Evolutionary conservation across 2,888 invertebrate genomes (phyloP), one percentile per base, ranked within the genome.

Genomic region (Dinocampus coccinellae): DNA sequence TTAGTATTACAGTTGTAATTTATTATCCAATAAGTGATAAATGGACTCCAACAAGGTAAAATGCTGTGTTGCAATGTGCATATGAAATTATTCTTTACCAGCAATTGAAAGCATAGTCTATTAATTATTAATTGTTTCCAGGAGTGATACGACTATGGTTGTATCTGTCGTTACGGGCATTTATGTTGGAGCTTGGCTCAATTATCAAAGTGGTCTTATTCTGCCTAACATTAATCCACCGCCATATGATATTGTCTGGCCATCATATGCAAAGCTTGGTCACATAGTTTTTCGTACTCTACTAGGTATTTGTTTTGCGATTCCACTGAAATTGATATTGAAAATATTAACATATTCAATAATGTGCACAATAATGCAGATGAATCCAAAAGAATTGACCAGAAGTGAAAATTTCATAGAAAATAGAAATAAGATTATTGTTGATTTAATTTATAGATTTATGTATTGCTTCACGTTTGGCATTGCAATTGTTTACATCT

Each of bases 121-220:
- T n/a, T n/a, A n/a, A n/a, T n/a, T n/a, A n/a, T 61, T 57, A n/a
- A 57, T 64, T 39, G 16, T 39, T 90, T 90, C 7, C 88, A 95
- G 97, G 83, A 96, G 96, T 26, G 97, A 97, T 88, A 97, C 97
- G 0, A 92, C 95, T 1, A 93, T 95, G 91, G 93, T 97, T 77
- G 90, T 97, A 76, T 95, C 94, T 68, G 94, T 95, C 4, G 93
- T 93, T 77, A 91, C 92, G 1, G 97, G 97, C 63, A 90, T 96
- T 74, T 91, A 93, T 61, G 87, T 92, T 2, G 97, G 96, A 22
- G 92, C 95, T 4, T 97, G 96, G 97, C 88, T 94, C 52, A 95
- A 95, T 88, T 96, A 92, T 86, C 94, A 93, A 85, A 89, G 93
- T 13, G 95, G 95, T n/a, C 90, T 91, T 82, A 90, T 93, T 89